Base-by-base conservation (phyloP, 2,113 vertebrate genomes). In the Protobothrops mucrosquamatus region DNA sequence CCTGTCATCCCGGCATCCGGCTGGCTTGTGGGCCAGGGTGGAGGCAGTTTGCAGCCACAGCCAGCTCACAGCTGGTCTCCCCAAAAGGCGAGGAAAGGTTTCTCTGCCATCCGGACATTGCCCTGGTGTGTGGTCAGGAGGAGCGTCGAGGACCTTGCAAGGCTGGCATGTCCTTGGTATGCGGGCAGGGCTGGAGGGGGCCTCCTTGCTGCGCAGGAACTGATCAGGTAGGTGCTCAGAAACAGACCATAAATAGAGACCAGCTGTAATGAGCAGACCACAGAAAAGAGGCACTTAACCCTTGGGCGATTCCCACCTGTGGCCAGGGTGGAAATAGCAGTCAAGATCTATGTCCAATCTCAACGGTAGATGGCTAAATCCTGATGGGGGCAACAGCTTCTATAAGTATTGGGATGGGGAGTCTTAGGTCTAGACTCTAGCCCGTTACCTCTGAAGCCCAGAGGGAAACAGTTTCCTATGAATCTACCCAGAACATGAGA, bases 1-100 rank as follows among this genome's bases (percentile, higher is more conserved):
- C 95, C 0, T 95, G 94, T 24, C 96, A 96, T 39, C 96, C 95
- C 0, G 96, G 95, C 69, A 57, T 96, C 69, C 26, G n/a, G 51
- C 56, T 95, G 91, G 91, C 96, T 0, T 86, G 85, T 0, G 94
- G 94, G n/a, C 92, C 89, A 0, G 92, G 92, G 5, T 93, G 92
- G 92, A 88, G 89, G 34, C 89, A 91, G 2, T 91, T 91, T 69
- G 34, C 92, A 3, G 3, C 85, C 39, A 56, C 89, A 10, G 26
- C 81, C 4, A 39, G 89, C 24, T 39, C 89, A 2, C 56, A 54
- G 18, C 24, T 87, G 57, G 56, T 26, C 4, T 56, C 85, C 1
- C 6, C 15, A 6, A 24, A 91, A 26, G 85, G 20, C 0, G 85
- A 93, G 48, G 48, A 7, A 39, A 93, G 56, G 52, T 23, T 56